Conservation (phyloP, 2,888 invertebrate species). For the Harpalus rufipes region DNA sequence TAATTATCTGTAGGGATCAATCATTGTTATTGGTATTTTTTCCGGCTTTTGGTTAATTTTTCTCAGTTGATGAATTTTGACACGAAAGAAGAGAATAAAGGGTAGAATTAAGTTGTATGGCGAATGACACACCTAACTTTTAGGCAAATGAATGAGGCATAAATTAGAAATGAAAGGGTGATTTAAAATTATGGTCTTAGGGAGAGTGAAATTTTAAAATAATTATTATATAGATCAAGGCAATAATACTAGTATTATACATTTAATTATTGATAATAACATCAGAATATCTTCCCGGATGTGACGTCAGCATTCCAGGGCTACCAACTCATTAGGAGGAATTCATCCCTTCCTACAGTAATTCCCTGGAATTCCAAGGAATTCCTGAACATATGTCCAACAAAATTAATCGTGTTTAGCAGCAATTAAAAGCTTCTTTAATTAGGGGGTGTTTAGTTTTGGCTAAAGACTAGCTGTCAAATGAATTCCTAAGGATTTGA, state of each 20-base stretch:
- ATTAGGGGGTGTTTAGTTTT: slow-evolving; percentile 63
- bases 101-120: too few relatives aligned
- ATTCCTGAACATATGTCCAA: slow-evolving; percentile 40
- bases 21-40: too few relatives aligned
- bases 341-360: neutral
- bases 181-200: too few relatives aligned
- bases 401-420: slow-evolving; percentile 57
- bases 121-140: too few relatives aligned
- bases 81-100: too few relatives aligned
- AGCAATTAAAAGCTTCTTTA: slow-evolving; percentile 61
- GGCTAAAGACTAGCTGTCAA: slow-evolving; percentile 16
- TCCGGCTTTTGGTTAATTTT: too few relatives aligned
- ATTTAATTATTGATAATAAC: neutral
- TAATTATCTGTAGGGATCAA: neutral
- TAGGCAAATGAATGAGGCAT: too few relatives aligned
- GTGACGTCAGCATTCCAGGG: neutral
- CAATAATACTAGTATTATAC: too few relatives aligned
- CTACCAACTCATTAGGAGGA: neutral
- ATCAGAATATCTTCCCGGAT: neutral
- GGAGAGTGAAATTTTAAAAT: too few relatives aligned
- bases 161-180: too few relatives aligned
- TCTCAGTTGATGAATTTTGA: too few relatives aligned
- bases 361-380: slow-evolving; percentile 11
- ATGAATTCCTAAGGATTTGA: slow-evolving; percentile 8
- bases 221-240: neutral